Conservation (phyloP, 2,888 invertebrate genomes). For the Agrotis segetum region DNA sequence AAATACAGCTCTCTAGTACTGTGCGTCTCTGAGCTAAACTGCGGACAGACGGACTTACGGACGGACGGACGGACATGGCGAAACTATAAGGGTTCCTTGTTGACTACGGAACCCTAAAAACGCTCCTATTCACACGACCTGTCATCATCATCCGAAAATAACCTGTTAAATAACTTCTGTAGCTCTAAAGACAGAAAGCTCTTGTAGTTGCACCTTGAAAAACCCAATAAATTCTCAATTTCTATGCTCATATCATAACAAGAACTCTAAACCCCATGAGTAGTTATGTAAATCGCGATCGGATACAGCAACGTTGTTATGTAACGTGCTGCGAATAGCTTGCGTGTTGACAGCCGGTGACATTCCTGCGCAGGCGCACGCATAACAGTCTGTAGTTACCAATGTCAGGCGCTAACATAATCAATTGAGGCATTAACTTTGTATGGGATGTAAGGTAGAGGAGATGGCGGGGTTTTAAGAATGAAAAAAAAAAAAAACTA, state of each 20-base stretch:
- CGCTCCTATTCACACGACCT: no score
- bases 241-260: slow-evolving; percentile 34
- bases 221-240: slow-evolving; percentile 13
- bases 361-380: slow-evolving; percentile 57
- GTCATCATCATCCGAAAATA: no score
- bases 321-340: slow-evolving; percentile 46
- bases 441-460: slow-evolving; percentile 2
- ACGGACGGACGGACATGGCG: no score
- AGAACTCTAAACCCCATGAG: slow-evolving; percentile 11
- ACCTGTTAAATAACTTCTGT: no score
- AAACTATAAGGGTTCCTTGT: no score
- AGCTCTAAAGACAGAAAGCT: not conserved
- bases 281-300: slow-evolving; percentile 57
- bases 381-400: slow-evolving; percentile 45
- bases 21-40: no score
- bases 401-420: slow-evolving; percentile 50
- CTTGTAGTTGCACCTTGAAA: not conserved
- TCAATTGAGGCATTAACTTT: slow-evolving; percentile 44
- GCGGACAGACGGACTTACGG: no score
- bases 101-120: no score
- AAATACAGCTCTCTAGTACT: no score
- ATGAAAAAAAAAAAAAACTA: no score
- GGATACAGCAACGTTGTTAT: slow-evolving; percentile 55
- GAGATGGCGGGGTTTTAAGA: slow-evolving; percentile 11
- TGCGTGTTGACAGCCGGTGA: slow-evolving; percentile 51